A percentile compares a stretch with the other conserved stretches of the same genome.
Evolutionary conservation across 1,140 invertebrate species (phyloP).

Genomic region (Sinonovacula constricta): DNA sequence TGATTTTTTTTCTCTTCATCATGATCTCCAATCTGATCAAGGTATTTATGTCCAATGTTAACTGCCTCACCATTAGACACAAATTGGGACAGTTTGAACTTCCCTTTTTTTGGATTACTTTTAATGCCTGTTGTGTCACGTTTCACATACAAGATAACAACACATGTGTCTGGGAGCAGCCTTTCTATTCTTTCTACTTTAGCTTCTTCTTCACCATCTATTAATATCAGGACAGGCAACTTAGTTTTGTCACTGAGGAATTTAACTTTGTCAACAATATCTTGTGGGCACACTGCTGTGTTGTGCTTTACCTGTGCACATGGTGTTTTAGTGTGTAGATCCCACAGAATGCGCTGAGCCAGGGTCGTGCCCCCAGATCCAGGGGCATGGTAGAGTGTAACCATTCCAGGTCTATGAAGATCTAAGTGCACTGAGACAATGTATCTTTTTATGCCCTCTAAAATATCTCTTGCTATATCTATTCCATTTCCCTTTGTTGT

Average conservation of each 20-base stretch:
- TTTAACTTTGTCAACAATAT: slow-evolving; percentile 33
- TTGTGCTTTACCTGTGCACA: slow-evolving; percentile 44
- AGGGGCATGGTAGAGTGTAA: slow-evolving; percentile 47
- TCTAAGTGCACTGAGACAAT: slow-evolving; percentile 24
- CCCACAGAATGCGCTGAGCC: slow-evolving; percentile 51
- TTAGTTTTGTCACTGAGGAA: slow-evolving; percentile 44
- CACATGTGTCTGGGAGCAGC: background rate
- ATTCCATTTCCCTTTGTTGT: slow-evolving; percentile 38
- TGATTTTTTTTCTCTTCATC: no score
- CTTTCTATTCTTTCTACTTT: slow-evolving; percentile 44
- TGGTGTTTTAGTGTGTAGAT: slow-evolving; percentile 36
- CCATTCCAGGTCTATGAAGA: slow-evolving; percentile 13
- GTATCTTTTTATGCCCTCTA: slow-evolving; percentile 8
- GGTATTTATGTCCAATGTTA: no score
- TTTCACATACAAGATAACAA: slow-evolving; percentile 52
- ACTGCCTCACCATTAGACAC: no score
- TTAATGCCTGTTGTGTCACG: slow-evolving; percentile 15
- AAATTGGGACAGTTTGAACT: no score
- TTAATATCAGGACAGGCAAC: slow-evolving; percentile 45
- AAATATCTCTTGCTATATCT: slow-evolving; percentile 55
- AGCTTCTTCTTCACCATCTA: slow-evolving; percentile 64
- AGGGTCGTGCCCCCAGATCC: slow-evolving; percentile 56
- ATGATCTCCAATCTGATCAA: no score
- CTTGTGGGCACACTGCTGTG: background rate
- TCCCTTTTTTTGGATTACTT: background rate